Evolutionary conservation across 2,888 invertebrate genomes (phyloP), one percentile per base, ranked within the genome.

Genomic region (Drosophila kuntzei): DNA sequence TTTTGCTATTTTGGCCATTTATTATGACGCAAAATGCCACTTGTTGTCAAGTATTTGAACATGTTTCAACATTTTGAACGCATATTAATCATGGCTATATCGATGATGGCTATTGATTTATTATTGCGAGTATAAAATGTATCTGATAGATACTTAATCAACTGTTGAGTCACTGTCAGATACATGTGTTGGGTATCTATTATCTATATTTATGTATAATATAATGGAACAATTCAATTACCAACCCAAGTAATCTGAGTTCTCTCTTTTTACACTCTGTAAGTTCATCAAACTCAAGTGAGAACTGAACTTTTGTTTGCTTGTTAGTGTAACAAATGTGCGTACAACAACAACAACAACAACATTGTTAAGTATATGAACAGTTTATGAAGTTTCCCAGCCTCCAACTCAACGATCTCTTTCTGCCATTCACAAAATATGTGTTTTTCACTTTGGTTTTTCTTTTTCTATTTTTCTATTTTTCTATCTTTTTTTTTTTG

Each of bases 181-280:
- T 34, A 32, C 9, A 22, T 49, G 34, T 53, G 37, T 37, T 47
- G 25, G 37, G 36, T 60, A 55, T 68, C 37, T 27, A 70, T 14
- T 36, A 32, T 27, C 9, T n/a, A 27, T 27, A 9, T 3, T 32
- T 32, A 12, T 75, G n/a, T n/a, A n/a, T 69, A 69, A 41, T 64
- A 74, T 79, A 82, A 77, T 79, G 83, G 78, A 72, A 84, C 83
- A 84, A 88, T 88, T 88, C 83, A 84, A 84, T 84, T 84, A 88
- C 76, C 75, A 76, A 63, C 51, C 44, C 20, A 39, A 29, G 49
- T 49, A 37, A 36, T 20, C 49, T 49, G 41, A 41, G 50, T 41
- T 41, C 41, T 27, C 50, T 41, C 41, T 27, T 14, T 18, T 27
- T 27, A 18, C 51, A 51, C 29, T 50, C 58, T 55, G 60, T 58